Percentiles rank a stretch among this genome's conserved stretches.
Evolutionary conservation across 2,888 invertebrate species (phyloP).

Genomic region (Trisateles emortualis): DNA sequence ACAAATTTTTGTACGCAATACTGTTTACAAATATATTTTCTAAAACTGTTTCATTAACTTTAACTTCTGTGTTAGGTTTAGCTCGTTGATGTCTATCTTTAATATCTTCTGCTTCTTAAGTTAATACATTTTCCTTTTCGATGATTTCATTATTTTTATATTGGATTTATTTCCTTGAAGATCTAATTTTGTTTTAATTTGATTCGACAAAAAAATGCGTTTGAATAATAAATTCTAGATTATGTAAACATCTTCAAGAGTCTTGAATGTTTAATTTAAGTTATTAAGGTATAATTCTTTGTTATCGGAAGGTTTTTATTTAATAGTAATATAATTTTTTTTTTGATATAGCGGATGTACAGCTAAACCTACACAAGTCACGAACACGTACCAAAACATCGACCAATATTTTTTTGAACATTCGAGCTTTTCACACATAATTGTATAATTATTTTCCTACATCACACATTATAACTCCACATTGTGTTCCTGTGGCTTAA

Average conservation of each 20-base stretch:
- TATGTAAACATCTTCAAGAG: no score
- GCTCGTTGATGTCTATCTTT: slow-evolving; percentile 3
- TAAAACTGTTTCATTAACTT: slow-evolving; percentile 11
- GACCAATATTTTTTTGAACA: slow-evolving; percentile 31
- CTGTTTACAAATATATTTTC: slow-evolving; percentile 22
- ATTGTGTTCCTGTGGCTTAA: slow-evolving; percentile 81
- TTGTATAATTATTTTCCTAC: slow-evolving; percentile 46
- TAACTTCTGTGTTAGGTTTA: slow-evolving; percentile 23
- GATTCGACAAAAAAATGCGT: no score
- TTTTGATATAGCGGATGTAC: neutral
- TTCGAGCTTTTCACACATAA: slow-evolving; percentile 41
- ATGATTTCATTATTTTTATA: no score
- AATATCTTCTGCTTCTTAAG: neutral
- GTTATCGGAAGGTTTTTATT: no score
- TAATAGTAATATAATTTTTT: no score
- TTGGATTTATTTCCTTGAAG: neutral
- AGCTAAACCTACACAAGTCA: slow-evolving; percentile 19
- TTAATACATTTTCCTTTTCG: neutral
- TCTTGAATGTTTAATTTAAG: no score
- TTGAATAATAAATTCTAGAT: no score
- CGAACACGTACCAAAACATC: slow-evolving; percentile 19
- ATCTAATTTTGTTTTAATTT: neutral
- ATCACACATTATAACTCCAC: slow-evolving; percentile 61
- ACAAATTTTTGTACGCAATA: slow-evolving; percentile 39
- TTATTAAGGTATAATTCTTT: no score